Conservation (phyloP, 2,797 vertebrate species). For the Urocyon cinereoargenteus region DNA sequence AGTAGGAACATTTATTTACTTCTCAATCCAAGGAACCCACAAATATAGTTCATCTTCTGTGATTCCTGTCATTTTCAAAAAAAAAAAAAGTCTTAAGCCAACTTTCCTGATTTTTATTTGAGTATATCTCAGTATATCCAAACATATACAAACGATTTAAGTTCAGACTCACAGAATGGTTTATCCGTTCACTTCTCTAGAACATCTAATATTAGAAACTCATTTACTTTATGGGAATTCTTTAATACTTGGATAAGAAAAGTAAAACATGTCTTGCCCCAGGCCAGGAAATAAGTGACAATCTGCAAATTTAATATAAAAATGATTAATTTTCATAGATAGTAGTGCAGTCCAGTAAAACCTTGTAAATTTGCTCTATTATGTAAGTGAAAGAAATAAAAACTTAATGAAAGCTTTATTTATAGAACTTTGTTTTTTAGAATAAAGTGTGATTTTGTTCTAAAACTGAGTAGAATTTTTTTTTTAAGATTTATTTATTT, state of each 20-base stretch:
- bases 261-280: slow-evolving; percentile 69
- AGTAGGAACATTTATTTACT: not conserved
- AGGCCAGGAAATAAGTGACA: slow-evolving; percentile 76
- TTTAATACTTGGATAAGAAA: slow-evolving; percentile 76
- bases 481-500: too few relatives aligned
- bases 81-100: not conserved
- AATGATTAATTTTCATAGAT: slow-evolving; percentile 77
- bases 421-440: slow-evolving; percentile 27
- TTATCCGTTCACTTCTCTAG: slow-evolving; percentile 59
- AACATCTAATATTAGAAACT: slow-evolving; percentile 79
- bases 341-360: slow-evolving; percentile 59
- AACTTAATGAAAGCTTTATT: slow-evolving; percentile 70
- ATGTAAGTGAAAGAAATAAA: slow-evolving; percentile 68
- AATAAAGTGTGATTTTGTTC: not conserved
- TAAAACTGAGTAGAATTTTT: not conserved
- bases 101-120: slow-evolving; percentile 57
- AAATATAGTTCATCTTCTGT: slow-evolving; percentile 11
- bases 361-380: slow-evolving; percentile 65
- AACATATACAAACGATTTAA: slow-evolving; percentile 56
- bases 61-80: not conserved
- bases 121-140: slow-evolving; percentile 32
- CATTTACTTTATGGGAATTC: slow-evolving; percentile 72
- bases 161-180: slow-evolving; percentile 40
- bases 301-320: slow-evolving; percentile 79
- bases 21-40: not conserved